Base-by-base conservation (phyloP, 2,113 vertebrate genomes). In the Coregonus clupeaformis region DNA sequence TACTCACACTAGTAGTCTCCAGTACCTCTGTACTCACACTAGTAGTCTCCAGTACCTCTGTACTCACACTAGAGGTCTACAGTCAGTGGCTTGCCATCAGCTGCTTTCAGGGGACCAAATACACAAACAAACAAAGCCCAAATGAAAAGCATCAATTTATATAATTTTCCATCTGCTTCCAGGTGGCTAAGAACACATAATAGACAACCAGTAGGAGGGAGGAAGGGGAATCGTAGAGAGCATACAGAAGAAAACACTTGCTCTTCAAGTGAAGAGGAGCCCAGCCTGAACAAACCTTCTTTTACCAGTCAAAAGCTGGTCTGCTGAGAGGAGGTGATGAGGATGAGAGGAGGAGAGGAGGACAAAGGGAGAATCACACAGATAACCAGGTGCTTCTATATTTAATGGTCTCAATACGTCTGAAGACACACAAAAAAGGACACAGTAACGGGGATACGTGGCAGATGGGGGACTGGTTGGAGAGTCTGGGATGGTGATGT, bases 361-460 rank as follows among this genome's bases (percentile, higher is more conserved):
- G 68, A 63, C 24, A 55, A 45, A 69, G 20, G 32, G 75, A 69
- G 73, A 73, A 79, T 68, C 71, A 65, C 36, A 36, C 69, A 75
- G 76, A 79, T 76, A 78, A 83, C 83, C 85, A 87, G 85, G 80
- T 87, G 91, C 84, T 66, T 70, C 73, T 66, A 71, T 82, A 90
- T 84, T 92, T 89, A 85, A 74, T 72, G 75, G 86, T 80, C 79
- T 89, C 85, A 87, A 86, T 90, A 84, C 79, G 78, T 80, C 84
- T 89, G 74, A 79, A 83, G 70, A 82, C 69, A 78, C 83, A 86
- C 77, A 84, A 85, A 76, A 76, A 68, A 30, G 59, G 81, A 70
- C 78, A 80, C 79, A 77, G 32, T 42, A 11, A 11, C 7, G 36
- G 16, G 49, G 14, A 18, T 4, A 83, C 80, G 74, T 82, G 74